Evolutionary conservation across 2,113 vertebrate genomes (phyloP).

Genomic region (Mobula birostris): DNA sequence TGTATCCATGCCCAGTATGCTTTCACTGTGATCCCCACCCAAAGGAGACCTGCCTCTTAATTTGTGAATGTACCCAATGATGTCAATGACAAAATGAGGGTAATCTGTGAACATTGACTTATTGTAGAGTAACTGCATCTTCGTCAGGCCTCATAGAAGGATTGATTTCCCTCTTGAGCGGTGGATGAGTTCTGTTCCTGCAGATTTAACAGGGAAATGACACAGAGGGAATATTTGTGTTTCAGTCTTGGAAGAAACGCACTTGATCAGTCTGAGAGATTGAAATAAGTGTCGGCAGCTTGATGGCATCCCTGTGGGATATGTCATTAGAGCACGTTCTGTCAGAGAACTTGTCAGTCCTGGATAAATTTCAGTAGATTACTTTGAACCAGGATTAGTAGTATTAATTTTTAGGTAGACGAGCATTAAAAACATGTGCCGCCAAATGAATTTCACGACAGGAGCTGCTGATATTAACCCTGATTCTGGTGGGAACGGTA

Average conservation of each 20-base stretch:
- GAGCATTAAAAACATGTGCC: not conserved
- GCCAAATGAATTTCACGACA: too few relatives aligned
- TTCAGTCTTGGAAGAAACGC: too few relatives aligned
- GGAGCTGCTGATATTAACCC: too few relatives aligned
- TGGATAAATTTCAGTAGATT: not conserved
- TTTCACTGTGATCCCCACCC: not conserved
- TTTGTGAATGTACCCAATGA: not conserved
- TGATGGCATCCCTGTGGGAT: not conserved
- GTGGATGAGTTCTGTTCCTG: not conserved
- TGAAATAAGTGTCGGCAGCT: not conserved
- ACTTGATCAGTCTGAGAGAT: not conserved
- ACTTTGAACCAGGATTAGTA: not conserved
- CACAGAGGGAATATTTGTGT: not conserved
- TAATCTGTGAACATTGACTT: not conserved
- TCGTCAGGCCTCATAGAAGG: not conserved
- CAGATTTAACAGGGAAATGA: not conserved
- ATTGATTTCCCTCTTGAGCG: not conserved
- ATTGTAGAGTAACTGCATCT: not conserved
- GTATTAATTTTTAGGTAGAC: constrained; percentile 15
- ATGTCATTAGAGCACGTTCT: constrained; percentile 2
- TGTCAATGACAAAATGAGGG: not conserved
- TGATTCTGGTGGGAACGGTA: not conserved
- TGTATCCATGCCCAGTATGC: not conserved
- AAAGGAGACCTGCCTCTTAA: not conserved
- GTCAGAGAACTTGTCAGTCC: not conserved